Conservation (phyloP, 2,797 vertebrate species). For the Phrynocephalus forsythii region DNA sequence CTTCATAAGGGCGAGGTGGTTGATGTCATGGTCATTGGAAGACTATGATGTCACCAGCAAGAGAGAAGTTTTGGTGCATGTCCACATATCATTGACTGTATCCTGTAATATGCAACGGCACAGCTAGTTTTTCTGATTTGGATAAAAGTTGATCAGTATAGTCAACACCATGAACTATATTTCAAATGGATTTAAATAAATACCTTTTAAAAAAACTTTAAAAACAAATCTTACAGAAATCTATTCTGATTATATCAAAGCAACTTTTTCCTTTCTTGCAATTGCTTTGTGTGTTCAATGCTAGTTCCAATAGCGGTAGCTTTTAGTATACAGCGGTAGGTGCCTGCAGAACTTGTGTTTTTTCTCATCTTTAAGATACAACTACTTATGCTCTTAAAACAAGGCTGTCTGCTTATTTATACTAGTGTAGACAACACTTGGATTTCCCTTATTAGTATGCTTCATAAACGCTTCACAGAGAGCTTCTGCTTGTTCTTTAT, state of each 20-base stretch:
- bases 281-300: constrained; percentile 99
- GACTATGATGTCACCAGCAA: constrained; percentile 92
- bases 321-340: constrained; percentile 99
- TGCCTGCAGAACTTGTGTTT: constrained; percentile 98
- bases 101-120: constrained; percentile 99
- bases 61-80: constrained; percentile 96
- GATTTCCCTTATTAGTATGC: constrained; percentile 97
- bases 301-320: constrained; percentile 99
- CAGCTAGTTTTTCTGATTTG: constrained; percentile 99
- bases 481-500: constrained; percentile 99
- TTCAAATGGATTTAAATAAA: constrained; percentile 92
- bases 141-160: constrained; percentile 98
- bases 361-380: constrained; percentile 94
- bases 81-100: constrained; percentile 99
- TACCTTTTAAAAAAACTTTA: constrained; percentile 95
- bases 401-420: constrained; percentile 90
- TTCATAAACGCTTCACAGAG: constrained; percentile 98
- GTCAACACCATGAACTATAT: constrained; percentile 98
- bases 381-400: constrained; percentile 87
- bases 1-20: constrained; percentile 98
- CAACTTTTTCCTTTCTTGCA: constrained; percentile 99
- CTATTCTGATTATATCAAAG: constrained; percentile 99
- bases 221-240: constrained; percentile 91
- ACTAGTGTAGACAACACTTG: constrained; percentile 92
- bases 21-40: constrained; percentile 98